These are phyloP conservation scores for Globia sparganii DNA, from an alignment of 2,888 invertebrate species.

Conservation along the genomic window DNA sequence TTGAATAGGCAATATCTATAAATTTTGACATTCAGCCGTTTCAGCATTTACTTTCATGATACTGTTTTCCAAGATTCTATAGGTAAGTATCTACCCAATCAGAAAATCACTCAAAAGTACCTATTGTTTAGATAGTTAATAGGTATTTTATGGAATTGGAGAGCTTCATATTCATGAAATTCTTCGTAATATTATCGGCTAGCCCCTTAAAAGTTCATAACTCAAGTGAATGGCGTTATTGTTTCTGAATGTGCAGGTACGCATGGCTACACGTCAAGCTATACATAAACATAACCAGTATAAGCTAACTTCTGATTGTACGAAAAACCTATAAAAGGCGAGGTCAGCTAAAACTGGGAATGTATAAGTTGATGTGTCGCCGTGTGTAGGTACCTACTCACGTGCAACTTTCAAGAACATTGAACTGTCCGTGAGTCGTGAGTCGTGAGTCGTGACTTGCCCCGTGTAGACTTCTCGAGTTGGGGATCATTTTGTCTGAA, in stretches of 20 bases:
- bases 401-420: constrained; percentile 6
- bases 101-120: background rate
- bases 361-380: too few relatives aligned
- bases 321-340: too few relatives aligned
- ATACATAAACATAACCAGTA: too few relatives aligned
- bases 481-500: background rate
- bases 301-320: too few relatives aligned
- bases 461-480: background rate
- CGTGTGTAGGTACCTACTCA: background rate
- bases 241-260: background rate
- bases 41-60: background rate
- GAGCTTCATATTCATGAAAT: too few relatives aligned
- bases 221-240: background rate
- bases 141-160: background rate
- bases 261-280: too few relatives aligned
- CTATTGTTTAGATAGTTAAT: background rate
- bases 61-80: background rate
- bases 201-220: background rate
- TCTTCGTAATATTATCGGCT: background rate
- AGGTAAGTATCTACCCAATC: background rate
- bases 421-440: background rate
- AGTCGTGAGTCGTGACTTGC: background rate
- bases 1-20: background rate
- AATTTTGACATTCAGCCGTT: background rate
- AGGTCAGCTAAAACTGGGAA: too few relatives aligned